These are phyloP conservation scores for Apodemus agrarius DNA, from an alignment of 2,797 vertebrate species.

Conservation along the genomic window DNA sequence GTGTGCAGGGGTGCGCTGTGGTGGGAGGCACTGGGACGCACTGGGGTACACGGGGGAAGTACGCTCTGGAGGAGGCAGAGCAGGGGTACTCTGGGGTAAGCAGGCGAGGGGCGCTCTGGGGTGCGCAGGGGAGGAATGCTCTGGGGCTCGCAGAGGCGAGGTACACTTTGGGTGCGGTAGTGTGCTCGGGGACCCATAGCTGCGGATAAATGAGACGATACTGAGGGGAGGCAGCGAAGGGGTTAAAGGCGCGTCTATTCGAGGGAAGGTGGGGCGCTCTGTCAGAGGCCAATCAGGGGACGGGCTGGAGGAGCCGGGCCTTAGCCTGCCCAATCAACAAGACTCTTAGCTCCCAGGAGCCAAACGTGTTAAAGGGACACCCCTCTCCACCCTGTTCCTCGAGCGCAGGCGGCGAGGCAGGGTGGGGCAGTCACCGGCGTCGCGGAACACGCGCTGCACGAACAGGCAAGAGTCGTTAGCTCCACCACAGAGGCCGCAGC, in stretches of 20 bases:
- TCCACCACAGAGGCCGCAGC: slow-evolving; percentile 84
- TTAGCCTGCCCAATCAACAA: background rate
- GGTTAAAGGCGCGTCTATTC: background rate
- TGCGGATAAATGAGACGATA: background rate
- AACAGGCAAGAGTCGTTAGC: slow-evolving; percentile 83
- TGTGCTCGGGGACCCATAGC: background rate
- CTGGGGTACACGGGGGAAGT: background rate
- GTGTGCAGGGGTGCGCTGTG: background rate
- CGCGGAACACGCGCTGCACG: slow-evolving; percentile 86
- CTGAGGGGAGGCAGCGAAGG: background rate
- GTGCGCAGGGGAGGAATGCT: background rate
- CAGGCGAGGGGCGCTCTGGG: background rate
- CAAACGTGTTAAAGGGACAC: background rate
- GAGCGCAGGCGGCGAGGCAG: slow-evolving; percentile 47
- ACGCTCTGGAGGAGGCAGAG: background rate
- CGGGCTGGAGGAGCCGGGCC: background rate
- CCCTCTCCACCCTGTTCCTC: fast-evolving
- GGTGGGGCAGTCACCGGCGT: slow-evolving; percentile 86
- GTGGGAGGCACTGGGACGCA: background rate
- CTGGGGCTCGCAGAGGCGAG: background rate
- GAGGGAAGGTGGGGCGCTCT: background rate
- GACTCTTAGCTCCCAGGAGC: background rate
- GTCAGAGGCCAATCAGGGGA: background rate
- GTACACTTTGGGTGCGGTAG: background rate
- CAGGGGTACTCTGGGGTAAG: background rate